Percentiles rank a stretch among this genome's conserved stretches.
These are phyloP conservation scores for Tachysurus vachellii DNA, from an alignment of 2,113 vertebrate genomes.

Conservation along the genomic window DNA sequence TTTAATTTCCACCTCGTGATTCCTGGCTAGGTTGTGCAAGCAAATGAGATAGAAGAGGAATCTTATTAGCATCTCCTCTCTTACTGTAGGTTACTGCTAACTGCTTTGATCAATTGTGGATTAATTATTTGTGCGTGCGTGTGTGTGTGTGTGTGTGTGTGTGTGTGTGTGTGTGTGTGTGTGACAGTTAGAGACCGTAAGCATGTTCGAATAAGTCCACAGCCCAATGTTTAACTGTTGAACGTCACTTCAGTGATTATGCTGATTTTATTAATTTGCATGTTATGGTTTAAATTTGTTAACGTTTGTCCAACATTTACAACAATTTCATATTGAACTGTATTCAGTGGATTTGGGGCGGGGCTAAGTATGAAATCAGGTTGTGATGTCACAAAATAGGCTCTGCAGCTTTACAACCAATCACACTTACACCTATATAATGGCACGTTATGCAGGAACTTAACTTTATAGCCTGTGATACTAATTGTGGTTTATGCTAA, in stretches of 20 bases:
- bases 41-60: conserved; percentile 27
- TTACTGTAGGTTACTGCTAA: conserved; percentile 17
- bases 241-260: background rate
- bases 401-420: background rate
- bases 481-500: background rate
- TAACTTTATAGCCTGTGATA: background rate
- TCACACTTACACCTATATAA: background rate
- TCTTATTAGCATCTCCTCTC: conserved; percentile 28
- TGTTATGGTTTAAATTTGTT: background rate
- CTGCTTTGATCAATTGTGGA: conserved; percentile 24
- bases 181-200: background rate
- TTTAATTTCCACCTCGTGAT: conserved; percentile 57
- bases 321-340: background rate
- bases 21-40: conserved; percentile 29
- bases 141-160: background rate
- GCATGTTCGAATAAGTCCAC: background rate
- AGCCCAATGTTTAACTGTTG: background rate
- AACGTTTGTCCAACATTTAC: background rate
- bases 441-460: background rate
- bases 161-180: background rate
- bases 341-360: background rate
- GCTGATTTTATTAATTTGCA: background rate
- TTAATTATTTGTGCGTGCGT: conserved; percentile 8
- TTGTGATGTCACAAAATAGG: background rate
- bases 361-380: background rate